Percentiles rank a stretch among this genome's conserved stretches.
These are phyloP conservation scores for Mormyrops attenuatus DNA, from an alignment of 2,797 vertebrate genomes.

Conservation along the genomic window DNA sequence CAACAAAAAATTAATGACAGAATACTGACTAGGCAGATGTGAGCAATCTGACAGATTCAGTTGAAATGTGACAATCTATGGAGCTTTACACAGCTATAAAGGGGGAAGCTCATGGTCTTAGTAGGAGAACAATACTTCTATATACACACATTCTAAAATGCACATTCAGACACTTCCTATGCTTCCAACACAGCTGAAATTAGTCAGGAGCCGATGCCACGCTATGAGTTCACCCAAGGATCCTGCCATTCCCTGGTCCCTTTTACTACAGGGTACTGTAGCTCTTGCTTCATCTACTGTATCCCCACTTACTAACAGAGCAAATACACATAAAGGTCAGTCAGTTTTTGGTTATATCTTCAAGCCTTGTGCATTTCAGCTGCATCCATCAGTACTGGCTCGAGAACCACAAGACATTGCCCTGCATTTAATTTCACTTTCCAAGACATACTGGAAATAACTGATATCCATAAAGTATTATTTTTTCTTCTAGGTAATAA, in stretches of 20 bases:
- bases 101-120: not conserved
- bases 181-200: not conserved
- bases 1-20: constrained; percentile 22
- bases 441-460: not conserved
- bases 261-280: not conserved
- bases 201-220: not conserved
- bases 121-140: not conserved
- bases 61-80: not conserved
- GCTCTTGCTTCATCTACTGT: not conserved
- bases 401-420: not conserved
- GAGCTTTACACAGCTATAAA: not conserved
- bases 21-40: not conserved
- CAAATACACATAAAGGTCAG: not conserved
- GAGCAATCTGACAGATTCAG: not conserved
- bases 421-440: not conserved
- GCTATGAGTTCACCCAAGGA: not conserved
- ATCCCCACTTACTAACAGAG: not conserved
- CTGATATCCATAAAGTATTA: not conserved
- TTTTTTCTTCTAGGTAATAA: not conserved
- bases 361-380: not conserved
- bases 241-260: not conserved
- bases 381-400: not conserved
- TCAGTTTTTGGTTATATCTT: not conserved
- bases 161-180: not conserved
- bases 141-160: not conserved